phyloP scores from a whole-genome alignment of 2,797 vertebrate genomes.

The Trachops cirrhosus region DNA sequence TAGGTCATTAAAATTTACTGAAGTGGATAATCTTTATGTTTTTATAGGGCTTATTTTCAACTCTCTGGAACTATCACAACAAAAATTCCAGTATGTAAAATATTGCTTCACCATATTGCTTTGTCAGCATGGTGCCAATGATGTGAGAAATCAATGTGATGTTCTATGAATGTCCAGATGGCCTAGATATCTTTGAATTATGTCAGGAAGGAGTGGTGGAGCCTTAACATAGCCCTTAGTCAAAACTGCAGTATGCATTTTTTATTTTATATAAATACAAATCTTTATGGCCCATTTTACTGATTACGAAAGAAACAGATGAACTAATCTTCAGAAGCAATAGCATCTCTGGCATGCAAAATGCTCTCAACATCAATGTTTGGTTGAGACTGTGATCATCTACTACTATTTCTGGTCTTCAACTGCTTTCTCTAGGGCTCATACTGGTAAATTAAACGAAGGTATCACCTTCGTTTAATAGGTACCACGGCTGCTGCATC shows the following conservation, averaged over 20 bases:
- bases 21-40: neutral
- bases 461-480: neutral
- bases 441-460: neutral
- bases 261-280: neutral
- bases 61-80: neutral
- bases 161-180: neutral
- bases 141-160: neutral
- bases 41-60: neutral
- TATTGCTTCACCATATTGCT: neutral
- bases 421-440: neutral
- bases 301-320: neutral
- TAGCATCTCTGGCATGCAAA: neutral
- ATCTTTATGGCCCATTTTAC: neutral
- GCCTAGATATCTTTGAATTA: neutral
- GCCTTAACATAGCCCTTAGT: neutral
- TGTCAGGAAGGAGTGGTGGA: neutral
- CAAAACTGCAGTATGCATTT: neutral
- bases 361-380: neutral
- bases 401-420: neutral
- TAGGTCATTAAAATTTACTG: neutral
- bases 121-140: neutral
- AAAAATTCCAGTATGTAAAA: neutral
- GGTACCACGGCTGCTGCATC: neutral
- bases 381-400: neutral
- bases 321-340: neutral